Conservation (phyloP, 2,113 vertebrate genomes). For the Hylia prasina region DNA sequence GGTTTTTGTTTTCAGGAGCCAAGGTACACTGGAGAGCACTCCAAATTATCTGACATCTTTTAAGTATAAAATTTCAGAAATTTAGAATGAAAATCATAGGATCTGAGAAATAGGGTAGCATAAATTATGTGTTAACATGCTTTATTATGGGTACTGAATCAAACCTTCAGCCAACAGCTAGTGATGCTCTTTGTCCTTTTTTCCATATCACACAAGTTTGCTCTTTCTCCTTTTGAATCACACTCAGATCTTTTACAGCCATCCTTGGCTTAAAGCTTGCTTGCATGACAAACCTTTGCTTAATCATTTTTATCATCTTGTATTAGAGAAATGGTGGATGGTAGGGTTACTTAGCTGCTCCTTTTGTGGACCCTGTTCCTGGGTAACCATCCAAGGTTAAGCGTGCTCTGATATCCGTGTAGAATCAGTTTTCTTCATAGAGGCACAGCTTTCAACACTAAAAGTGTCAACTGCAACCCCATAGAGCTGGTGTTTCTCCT, state of each 20-base stretch:
- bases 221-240: neutral
- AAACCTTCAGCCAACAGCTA: neutral
- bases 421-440: neutral
- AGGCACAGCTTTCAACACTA: neutral
- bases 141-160: neutral
- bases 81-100: neutral
- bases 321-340: neutral
- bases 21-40: neutral
- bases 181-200: neutral
- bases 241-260: neutral
- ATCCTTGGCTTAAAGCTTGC: neutral
- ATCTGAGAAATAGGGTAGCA: rapidly evolving
- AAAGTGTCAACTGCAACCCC: neutral
- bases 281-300: neutral
- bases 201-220: neutral
- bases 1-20: neutral
- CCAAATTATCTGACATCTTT: neutral
- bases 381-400: neutral
- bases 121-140: neutral
- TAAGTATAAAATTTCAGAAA: neutral
- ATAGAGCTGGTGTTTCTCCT: neutral
- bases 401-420: rapidly evolving
- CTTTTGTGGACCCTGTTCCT: neutral
- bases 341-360: neutral
- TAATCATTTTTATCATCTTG: neutral